Evolutionary conservation across 2,888 invertebrate genomes (phyloP), one percentile per base, ranked within the genome.

Genomic region (Axea sp.): DNA sequence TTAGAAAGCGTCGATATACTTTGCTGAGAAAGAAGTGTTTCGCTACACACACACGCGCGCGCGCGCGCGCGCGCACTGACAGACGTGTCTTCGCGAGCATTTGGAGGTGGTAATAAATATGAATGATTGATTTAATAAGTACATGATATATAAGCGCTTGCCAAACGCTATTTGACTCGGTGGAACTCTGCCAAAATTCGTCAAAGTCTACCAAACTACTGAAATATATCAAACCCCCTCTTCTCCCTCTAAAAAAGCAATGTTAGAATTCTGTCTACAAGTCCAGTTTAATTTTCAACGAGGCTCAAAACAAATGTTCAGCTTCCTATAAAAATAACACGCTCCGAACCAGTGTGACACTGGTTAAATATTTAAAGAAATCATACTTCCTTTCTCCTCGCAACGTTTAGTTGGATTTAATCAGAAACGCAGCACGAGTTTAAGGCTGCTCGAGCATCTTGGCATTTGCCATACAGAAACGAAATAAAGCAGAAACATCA

Each of bases 101-200:
- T 30, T n/a, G 7, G 45, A 37, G 14, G 7, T 8, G 51, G 15
- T 45, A 64, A 72, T 64, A 64, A 72, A 72, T 64, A 49, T 51
- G 57, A 19, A 43, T 59, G 62, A 72, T 64, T 72, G 72, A 72
- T 72, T 64, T 64, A 72, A 72, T 72, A 64, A 72, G 64, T 64
- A 9, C 37, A 30, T 71, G 71, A 71, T 71, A 28, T 57, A 64
- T 49, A 64, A 57, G 57, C 71, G 64, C 51, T 53, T 71, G 69
- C 62, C 62, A 71, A 62, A 71, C 62, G 55, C 69, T 55, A 60
- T 60, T 69, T 53, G 69, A 55, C 60, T 53, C 28, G 31, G 28
- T 71, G 69, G 69, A 62, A 62, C 33, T 6, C 31, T 39, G 69
- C 69, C 69, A 71, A 39, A 60, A 45, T 62, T 49, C 47, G 55